Base-by-base conservation (phyloP, 2,113 vertebrate species). In the Trichomycterus rosablanca region DNA sequence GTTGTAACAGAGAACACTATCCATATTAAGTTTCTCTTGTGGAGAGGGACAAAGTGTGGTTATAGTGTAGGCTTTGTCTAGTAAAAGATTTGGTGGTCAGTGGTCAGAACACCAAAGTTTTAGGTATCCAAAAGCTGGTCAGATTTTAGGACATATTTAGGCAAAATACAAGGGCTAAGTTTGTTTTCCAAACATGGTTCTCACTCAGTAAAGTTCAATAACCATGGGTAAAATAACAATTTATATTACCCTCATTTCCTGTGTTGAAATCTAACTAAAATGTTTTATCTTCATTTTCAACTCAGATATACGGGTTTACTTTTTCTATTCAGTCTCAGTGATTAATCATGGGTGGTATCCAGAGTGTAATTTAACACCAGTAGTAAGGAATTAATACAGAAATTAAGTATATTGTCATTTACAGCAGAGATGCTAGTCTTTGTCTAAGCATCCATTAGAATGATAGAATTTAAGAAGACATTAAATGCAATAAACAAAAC, bases 141-240 rank as follows among this genome's bases (percentile, higher is more conserved):
- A n/a, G n/a, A n/a, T n/a, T n/a, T n/a, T n/a, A n/a, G n/a, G n/a
- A n/a, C n/a, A n/a, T n/a, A n/a, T n/a, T n/a, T n/a, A n/a, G n/a
- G n/a, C n/a, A n/a, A 48, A 35, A 46, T 16, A 55, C 51, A 54
- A 20, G 56, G 53, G n/a, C 42, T 54, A 16, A 15, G 30, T 23
- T 50, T 59, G 58, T 43, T 45, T 67, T 76, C 70, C 75, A 75
- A 75, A 72, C 69, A 70, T 74, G 67, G 64, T 63, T 59, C 39
- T 62, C 24, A 57, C 34, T 57, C 24, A 12, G 3, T 54, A 23
- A 66, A 42, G 46, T 62, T 24, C 53, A 55, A 65, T 42, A 61
- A 50, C 68, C 37, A 18, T 35, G 11, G 9, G 8, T 40, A 43
- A 66, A 40, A 50, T 70, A 78, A 76, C 72, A 0, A 68, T 7